These are phyloP conservation scores for Umimayanthus kanabou DNA, from an alignment of 92 coral and sea anemone genomes.

Conservation along the genomic window DNA sequence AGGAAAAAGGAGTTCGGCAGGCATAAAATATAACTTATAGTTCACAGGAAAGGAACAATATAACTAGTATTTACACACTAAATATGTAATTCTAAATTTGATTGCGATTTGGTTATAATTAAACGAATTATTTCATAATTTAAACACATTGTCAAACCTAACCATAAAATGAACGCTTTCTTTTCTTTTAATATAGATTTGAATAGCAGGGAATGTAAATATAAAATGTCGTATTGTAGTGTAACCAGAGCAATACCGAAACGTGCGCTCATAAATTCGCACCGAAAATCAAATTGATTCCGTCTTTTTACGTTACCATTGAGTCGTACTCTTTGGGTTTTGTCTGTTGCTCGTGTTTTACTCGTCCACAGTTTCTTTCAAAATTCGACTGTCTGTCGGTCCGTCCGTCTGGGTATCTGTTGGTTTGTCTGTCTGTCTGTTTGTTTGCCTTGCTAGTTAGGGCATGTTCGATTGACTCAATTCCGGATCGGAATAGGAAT, in stretches of 20 bases:
- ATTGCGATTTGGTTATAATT: slow-evolving; percentile 5
- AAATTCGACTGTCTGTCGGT: too few species aligned
- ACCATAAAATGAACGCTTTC: slow-evolving; percentile 27
- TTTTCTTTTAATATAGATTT: slow-evolving; percentile 4
- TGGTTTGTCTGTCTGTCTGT: too few species aligned
- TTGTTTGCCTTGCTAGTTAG: too few species aligned
- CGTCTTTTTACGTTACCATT: background rate
- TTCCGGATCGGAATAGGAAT: too few species aligned
- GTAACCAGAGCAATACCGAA: background rate
- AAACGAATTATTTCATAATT: background rate
- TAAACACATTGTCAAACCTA: slow-evolving; percentile 8
- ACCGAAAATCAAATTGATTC: background rate
- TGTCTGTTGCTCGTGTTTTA: too few species aligned
- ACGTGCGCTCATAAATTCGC: background rate
- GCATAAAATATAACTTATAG: background rate
- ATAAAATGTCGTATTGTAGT: background rate
- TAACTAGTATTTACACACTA: slow-evolving; percentile 3
- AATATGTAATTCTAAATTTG: slow-evolving; percentile 2
- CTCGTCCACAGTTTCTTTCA: too few species aligned
- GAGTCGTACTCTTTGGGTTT: background rate
- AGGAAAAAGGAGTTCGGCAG: background rate
- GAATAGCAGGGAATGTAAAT: background rate
- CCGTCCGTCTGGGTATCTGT: too few species aligned
- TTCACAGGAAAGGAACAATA: background rate
- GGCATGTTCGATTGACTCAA: too few species aligned